Percentiles rank a stretch among this genome's conserved stretches.
Conservation (phyloP, 2,113 vertebrate genomes). For the Aptenodytes patagonicus region DNA sequence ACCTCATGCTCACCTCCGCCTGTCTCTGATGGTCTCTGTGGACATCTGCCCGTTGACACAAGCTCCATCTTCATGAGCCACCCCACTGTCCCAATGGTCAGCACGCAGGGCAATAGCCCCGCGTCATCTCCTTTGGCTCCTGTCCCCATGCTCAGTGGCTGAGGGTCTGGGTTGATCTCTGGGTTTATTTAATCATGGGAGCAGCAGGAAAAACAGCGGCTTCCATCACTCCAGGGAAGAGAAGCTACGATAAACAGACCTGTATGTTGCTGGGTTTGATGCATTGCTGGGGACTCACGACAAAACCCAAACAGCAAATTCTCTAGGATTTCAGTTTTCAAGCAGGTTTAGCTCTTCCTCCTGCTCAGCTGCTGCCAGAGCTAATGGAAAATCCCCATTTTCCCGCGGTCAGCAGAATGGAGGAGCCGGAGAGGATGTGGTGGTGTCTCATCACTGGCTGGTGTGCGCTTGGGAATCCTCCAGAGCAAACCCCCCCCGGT, state of each 20-base stretch:
- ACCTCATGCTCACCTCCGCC: background rate
- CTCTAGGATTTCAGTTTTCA: background rate
- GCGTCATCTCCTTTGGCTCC: background rate
- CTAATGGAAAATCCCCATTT: background rate
- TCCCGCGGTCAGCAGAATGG: accelerated
- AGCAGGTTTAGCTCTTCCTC: background rate
- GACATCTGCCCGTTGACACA: background rate
- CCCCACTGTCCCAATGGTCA: background rate
- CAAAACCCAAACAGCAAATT: background rate
- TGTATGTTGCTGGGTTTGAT: background rate
- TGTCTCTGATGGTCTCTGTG: background rate
- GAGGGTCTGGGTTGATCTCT: background rate
- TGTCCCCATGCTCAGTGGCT: background rate
- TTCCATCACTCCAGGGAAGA: background rate
- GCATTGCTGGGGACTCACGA: background rate
- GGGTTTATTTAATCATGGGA: background rate
- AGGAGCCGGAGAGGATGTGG: background rate
- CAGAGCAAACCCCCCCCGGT: background rate
- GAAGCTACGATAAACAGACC: background rate
- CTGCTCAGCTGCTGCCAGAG: background rate
- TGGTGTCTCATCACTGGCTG: background rate
- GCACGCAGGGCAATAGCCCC: background rate
- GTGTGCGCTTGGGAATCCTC: background rate
- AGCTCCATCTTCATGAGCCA: background rate
- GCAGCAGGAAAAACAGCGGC: background rate